Evolutionary conservation across 2,797 vertebrate genomes (phyloP).

Genomic region (Artibeus jamaicensis): DNA sequence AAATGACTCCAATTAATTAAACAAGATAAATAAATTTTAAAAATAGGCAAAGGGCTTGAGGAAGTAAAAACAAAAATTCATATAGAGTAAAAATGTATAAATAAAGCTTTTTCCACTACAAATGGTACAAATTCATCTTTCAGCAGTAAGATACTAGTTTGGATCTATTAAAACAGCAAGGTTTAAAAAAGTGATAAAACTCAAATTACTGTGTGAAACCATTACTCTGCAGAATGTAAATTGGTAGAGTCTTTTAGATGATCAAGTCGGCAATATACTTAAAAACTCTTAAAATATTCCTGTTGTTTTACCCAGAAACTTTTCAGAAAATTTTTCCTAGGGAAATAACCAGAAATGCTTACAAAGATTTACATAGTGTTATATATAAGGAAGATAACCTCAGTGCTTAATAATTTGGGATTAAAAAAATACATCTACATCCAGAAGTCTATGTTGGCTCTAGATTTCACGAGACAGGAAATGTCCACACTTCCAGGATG

Average conservation of each 20-base stretch:
- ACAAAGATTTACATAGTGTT: background rate
- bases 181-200: slow-evolving; percentile 4
- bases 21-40: background rate
- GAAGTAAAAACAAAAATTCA: background rate
- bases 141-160: background rate
- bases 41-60: background rate
- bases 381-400: background rate
- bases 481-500: background rate
- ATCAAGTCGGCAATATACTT: background rate
- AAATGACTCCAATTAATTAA: background rate
- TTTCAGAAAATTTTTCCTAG: background rate
- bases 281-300: background rate
- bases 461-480: background rate
- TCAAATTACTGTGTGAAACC: background rate
- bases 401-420: background rate
- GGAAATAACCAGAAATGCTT: background rate
- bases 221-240: background rate
- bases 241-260: background rate
- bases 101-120: background rate
- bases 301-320: background rate
- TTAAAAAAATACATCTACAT: background rate
- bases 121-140: background rate
- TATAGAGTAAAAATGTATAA: background rate
- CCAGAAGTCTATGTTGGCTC: background rate
- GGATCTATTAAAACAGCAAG: background rate